phyloP scores from a whole-genome alignment of 2,797 vertebrate species.

The Moxostoma hubbsi region DNA sequence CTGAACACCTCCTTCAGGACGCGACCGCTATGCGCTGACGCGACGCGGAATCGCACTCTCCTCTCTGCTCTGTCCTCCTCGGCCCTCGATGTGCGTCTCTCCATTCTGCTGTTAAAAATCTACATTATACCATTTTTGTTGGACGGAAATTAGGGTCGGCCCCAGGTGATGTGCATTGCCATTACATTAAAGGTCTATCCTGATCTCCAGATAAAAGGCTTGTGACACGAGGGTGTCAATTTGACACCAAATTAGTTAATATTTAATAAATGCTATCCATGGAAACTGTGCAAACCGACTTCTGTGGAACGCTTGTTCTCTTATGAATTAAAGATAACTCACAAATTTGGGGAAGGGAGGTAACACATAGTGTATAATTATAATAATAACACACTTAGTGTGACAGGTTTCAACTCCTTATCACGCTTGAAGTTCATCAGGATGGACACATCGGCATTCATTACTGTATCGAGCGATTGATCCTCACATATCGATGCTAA shows the following conservation, averaged over 20 bases:
- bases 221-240: conserved; percentile 46
- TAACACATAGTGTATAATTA: not conserved
- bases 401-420: not conserved
- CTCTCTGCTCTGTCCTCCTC: conserved; percentile 76
- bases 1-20: conserved; percentile 92
- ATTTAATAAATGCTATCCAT: conserved; percentile 88
- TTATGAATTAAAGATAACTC: conserved; percentile 48
- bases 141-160: not conserved
- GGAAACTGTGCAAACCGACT: conserved; percentile 84
- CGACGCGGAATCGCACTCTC: conserved; percentile 92
- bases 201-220: conserved; percentile 42
- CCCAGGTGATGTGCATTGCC: conserved; percentile 16
- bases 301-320: not conserved
- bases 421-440: not conserved
- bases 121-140: conserved; percentile 28
- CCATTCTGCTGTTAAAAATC: conserved; percentile 67
- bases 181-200: conserved; percentile 33
- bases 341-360: conserved; percentile 6
- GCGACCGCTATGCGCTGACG: conserved; percentile 92
- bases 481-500: not conserved
- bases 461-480: too few relatives aligned
- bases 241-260: conserved; percentile 83
- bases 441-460: not conserved
- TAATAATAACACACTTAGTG: not conserved
- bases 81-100: conserved; percentile 72